Conservation (phyloP, 2,113 vertebrate genomes). For the Chinchilla lanigera region DNA sequence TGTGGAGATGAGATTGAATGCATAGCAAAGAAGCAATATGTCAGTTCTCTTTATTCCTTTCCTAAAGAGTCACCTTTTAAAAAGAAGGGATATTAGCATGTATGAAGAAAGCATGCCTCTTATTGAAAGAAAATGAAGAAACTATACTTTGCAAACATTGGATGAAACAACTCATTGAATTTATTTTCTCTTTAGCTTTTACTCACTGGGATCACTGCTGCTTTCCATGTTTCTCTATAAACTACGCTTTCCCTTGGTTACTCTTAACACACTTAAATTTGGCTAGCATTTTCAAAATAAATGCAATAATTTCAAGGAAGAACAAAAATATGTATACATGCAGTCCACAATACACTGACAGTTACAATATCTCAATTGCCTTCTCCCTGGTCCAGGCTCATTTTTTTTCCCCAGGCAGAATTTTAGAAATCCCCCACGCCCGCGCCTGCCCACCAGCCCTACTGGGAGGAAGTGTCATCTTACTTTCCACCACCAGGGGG, state of each 20-base stretch:
- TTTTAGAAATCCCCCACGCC: not conserved
- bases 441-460: too few relatives aligned
- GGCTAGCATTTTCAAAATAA: constrained; percentile 20
- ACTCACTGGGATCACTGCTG: not conserved
- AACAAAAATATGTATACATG: not conserved
- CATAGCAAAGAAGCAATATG: not conserved
- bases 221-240: not conserved
- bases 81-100: not conserved
- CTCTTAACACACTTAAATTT: not conserved
- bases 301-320: constrained; percentile 19
- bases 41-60: not conserved
- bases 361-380: not conserved
- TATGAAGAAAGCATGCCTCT: not conserved
- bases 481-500: not conserved
- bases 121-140: constrained; percentile 7
- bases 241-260: not conserved
- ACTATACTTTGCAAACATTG: not conserved
- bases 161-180: not conserved
- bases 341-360: not conserved
- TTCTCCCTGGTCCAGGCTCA: not conserved
- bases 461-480: not conserved
- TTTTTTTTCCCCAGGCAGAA: not conserved
- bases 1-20: not conserved
- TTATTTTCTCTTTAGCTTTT: not conserved
- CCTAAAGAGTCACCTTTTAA: not conserved